Percentiles rank a stretch among this genome's conserved stretches.
These are phyloP conservation scores for Sceliomorpha sp. DNA, from an alignment of 2,888 invertebrate species.

Conservation along the genomic window DNA sequence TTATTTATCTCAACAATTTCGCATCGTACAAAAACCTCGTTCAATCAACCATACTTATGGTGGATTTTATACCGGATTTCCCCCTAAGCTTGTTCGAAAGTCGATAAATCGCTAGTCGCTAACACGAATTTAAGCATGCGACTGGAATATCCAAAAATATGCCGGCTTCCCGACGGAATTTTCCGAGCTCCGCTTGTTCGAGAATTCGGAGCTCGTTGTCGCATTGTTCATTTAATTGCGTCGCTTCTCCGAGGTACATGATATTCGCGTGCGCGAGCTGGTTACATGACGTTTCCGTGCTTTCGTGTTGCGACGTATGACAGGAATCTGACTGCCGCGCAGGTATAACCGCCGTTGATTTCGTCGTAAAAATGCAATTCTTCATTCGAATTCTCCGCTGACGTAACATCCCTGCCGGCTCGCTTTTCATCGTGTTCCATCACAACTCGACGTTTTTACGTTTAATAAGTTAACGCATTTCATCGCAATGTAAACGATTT, in stretches of 20 bases:
- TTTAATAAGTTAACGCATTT: too few relatives aligned
- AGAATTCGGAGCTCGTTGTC: slow-evolving; percentile 18
- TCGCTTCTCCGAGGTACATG: slow-evolving; percentile 4
- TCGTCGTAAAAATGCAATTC: too few relatives aligned
- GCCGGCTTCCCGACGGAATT: slow-evolving; percentile 29
- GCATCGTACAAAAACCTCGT: slow-evolving; percentile 24
- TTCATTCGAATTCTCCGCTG: too few relatives aligned
- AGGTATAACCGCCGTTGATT: too few relatives aligned
- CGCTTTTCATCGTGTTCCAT: too few relatives aligned
- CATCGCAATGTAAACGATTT: too few relatives aligned
- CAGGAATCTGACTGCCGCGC: too few relatives aligned
- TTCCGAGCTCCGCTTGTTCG: slow-evolving; percentile 7
- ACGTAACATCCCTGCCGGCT: too few relatives aligned
- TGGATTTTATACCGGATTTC: slow-evolving; percentile 47
- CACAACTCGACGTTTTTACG: too few relatives aligned
- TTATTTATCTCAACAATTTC: slow-evolving; percentile 7
- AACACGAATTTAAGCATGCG: slow-evolving; percentile 44
- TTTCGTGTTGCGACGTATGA: too few relatives aligned
- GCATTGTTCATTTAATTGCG: slow-evolving; percentile 35
- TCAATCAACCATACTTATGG: slow-evolving; percentile 44
- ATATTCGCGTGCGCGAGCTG: too few relatives aligned
- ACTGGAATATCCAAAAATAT: slow-evolving; percentile 44
- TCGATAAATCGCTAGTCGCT: slow-evolving; percentile 44
- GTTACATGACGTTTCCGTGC: too few relatives aligned
- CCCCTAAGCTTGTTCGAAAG: slow-evolving; percentile 45